Conservation (phyloP, 2,888 invertebrate species). For the Synergus laeviventris region DNA sequence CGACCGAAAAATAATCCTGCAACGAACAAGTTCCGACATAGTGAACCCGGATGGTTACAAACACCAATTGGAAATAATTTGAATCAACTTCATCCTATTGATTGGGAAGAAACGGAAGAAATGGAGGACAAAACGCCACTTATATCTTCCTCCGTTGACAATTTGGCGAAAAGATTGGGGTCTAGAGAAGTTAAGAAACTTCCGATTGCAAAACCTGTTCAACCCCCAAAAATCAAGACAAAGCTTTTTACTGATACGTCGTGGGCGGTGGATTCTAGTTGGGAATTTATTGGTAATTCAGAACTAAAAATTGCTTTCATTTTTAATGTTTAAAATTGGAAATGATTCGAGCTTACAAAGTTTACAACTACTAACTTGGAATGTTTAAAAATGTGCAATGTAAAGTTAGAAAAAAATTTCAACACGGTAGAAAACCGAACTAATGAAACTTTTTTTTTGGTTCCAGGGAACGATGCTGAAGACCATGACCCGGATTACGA, state of each 20-base stretch:
- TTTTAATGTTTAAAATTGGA: not conserved
- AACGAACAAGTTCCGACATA: constrained; percentile 71
- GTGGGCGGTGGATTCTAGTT: constrained; percentile 93
- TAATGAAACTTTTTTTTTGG: not conserved
- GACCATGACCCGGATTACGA: constrained; percentile 78
- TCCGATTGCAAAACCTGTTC: constrained; percentile 84
- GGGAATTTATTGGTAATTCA: constrained; percentile 90
- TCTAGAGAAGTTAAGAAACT: constrained; percentile 75
- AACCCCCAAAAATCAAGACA: constrained; percentile 81
- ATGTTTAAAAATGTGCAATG: not conserved
- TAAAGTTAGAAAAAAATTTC: not conserved
- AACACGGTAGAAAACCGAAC: not conserved
- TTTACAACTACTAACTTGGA: too few species aligned
- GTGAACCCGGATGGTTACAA: constrained; percentile 72
- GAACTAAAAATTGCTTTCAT: constrained; percentile 8
- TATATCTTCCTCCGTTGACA: constrained; percentile 82
- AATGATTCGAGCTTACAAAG: too few species aligned
- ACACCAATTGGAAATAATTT: constrained; percentile 60
- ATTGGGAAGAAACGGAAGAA: constrained; percentile 73
- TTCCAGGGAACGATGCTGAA: constrained; percentile 78
- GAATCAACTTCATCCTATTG: constrained; percentile 70
- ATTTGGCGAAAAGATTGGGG: constrained; percentile 76
- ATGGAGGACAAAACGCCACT: constrained; percentile 73
- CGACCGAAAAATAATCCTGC: constrained; percentile 67
- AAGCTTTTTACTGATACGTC: constrained; percentile 77